Evolutionary conservation across 92 coral and sea anemone genomes (phyloP), one percentile per base, ranked within the genome.

Genomic region (Blastomussa wellsi): DNA sequence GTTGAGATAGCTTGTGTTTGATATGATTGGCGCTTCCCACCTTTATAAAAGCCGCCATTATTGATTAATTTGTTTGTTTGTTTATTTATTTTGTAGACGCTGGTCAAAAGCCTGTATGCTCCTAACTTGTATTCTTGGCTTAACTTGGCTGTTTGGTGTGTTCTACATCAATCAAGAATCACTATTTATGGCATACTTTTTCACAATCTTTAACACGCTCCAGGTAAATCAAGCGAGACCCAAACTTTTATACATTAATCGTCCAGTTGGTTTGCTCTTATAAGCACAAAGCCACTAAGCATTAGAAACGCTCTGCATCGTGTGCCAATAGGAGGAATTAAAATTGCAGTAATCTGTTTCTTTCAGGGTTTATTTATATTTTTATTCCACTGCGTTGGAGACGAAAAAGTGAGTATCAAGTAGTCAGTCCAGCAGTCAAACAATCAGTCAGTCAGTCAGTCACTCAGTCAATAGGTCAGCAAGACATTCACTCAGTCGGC

Each of bases 81-180:
- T 51, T 7, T 31, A 28, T 52, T 26, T 62, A 2, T 55, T 17
- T 84, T 75, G 20, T 47, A 94, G 98, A 48, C 91, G 93, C 73
- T 94, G 98, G 98, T 92, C 95, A n/a, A 94, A 94, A 74, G 98
- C 95, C n/a, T 93, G 95, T 16, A 92, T 92, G 59, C 83, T 94
- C 17, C 74, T 94, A 32, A 94, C 98, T 17, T 94, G 98, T 81
- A 94, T 94, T 41, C 87, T 94, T 24, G 98, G 98, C 33, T 82
- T 94, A 37, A 90, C 98, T 2, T 94, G 98, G 98, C 69, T 94
- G 85, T 94, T 94, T 84, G 98, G 98, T 32, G 94, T 94, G 37
- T 92, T 94, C 85, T 94, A 92, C 62, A 88, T 94, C 84, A 94
- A 94, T 81, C 91, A 89, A 67, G 95, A 90, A 75, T 90, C 98